A percentile compares a stretch with the other conserved stretches of the same genome.
These are phyloP conservation scores for Dicentrarchus labrax DNA, from an alignment of 2,113 vertebrate species.

Conservation along the genomic window DNA sequence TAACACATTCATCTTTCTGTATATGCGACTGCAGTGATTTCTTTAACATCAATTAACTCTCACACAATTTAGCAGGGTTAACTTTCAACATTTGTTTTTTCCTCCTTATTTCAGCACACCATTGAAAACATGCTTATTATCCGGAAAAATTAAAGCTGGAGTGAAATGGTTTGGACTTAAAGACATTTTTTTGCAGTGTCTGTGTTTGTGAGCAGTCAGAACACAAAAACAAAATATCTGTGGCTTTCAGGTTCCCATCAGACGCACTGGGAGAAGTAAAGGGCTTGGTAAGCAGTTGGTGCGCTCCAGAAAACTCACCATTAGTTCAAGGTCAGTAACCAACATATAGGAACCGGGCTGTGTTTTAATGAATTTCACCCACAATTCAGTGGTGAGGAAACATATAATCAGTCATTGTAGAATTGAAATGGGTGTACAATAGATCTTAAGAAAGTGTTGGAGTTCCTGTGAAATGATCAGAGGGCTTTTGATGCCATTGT, in stretches of 20 bases:
- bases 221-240: slow-evolving; percentile 33
- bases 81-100: slow-evolving; percentile 1
- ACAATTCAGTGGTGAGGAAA: slow-evolving; percentile 37
- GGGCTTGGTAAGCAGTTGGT: slow-evolving; percentile 61
- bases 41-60: not conserved
- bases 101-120: not conserved
- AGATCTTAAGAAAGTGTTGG: not conserved
- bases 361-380: slow-evolving; percentile 21
- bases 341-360: not conserved
- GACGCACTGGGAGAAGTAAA: slow-evolving; percentile 19
- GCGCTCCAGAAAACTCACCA: slow-evolving; percentile 52
- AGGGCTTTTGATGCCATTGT: not conserved
- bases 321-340: slow-evolving; percentile 64
- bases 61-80: not conserved
- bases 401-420: not conserved
- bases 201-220: slow-evolving; percentile 26
- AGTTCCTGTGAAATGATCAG: not conserved
- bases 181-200: slow-evolving; percentile 24
- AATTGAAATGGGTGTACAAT: slow-evolving; percentile 11
- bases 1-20: not conserved
- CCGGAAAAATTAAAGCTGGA: slow-evolving; percentile 21
- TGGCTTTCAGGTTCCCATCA: slow-evolving; percentile 29
- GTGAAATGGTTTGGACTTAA: slow-evolving; percentile 60
- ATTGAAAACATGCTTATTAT: slow-evolving; percentile 22
- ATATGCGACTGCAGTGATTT: not conserved